Conservation (phyloP, 2,888 invertebrate genomes). For the Chromoteleia sp. region DNA sequence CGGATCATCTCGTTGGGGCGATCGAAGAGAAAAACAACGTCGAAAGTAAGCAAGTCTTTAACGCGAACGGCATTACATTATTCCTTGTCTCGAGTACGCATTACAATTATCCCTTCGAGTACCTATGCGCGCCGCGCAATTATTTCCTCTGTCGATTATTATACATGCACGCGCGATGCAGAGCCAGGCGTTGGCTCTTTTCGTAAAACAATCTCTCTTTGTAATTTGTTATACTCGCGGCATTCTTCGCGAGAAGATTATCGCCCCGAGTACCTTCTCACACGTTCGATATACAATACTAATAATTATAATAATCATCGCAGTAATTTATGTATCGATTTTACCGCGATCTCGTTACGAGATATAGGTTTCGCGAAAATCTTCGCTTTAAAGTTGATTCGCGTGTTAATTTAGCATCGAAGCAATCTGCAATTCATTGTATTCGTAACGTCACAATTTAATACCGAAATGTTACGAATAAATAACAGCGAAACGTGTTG, state of each 20-base stretch:
- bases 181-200: conserved; percentile 67
- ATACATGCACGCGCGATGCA: conserved; percentile 63
- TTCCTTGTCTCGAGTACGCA: conserved; percentile 64
- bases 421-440: too few species aligned
- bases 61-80: conserved; percentile 57
- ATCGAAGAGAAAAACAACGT: conserved; percentile 9
- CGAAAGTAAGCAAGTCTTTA: conserved; percentile 49
- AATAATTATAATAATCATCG: conserved; percentile 66
- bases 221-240: conserved; percentile 66
- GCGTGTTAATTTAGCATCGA: too few species aligned
- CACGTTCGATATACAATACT: conserved; percentile 54
- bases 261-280: conserved; percentile 60
- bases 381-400: too few species aligned
- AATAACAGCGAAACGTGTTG: too few species aligned
- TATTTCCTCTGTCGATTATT: conserved; percentile 74
- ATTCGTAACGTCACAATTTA: too few species aligned
- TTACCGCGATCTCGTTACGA: conserved; percentile 27
- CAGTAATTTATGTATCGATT: conserved; percentile 63
- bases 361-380: conserved; percentile 26
- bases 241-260: conserved; percentile 60
- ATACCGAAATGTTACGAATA: too few species aligned
- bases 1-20: conserved; percentile 33
- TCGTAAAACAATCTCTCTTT: conserved; percentile 66
- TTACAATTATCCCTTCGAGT: conserved; percentile 70
- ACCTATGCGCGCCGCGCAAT: conserved; percentile 62